Conservation (phyloP, 1,140 invertebrate species). For the Glossosoma conforme region DNA sequence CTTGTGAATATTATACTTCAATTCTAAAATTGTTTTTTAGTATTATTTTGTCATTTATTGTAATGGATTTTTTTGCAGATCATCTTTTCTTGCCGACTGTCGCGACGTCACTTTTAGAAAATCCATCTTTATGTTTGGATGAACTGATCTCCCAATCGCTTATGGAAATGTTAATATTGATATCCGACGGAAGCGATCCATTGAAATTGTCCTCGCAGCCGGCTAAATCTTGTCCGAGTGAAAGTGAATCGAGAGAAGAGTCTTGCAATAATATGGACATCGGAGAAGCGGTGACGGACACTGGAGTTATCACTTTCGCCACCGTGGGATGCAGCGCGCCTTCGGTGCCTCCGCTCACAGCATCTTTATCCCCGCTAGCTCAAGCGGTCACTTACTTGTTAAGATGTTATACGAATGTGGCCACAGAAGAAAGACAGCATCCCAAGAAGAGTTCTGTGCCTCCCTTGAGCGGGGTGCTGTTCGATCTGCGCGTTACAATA, state of each 20-base stretch:
- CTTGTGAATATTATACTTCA: neutral
- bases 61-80: conserved; percentile 36
- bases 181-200: conserved; percentile 57
- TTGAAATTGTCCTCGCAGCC: conserved; percentile 35
- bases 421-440: conserved; percentile 63
- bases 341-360: conserved; percentile 37
- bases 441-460: conserved; percentile 63
- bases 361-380: conserved; percentile 42
- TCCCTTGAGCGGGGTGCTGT: conserved; percentile 33
- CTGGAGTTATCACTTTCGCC: no score
- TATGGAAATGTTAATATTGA: conserved; percentile 61
- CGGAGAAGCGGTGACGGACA: no score
- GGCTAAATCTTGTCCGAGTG: no score
- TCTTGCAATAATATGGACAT: no score
- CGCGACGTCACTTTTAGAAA: conserved; percentile 48
- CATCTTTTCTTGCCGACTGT: conserved; percentile 61
- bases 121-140: conserved; percentile 45
- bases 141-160: conserved; percentile 58
- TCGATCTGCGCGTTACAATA: conserved; percentile 40
- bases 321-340: no score
- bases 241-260: no score
- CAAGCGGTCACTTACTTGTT: conserved; percentile 55
- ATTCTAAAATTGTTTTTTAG: neutral
- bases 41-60: neutral
- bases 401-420: conserved; percentile 64